Conservation (phyloP, 2,888 invertebrate genomes). For the Drosophila meridionalis region DNA sequence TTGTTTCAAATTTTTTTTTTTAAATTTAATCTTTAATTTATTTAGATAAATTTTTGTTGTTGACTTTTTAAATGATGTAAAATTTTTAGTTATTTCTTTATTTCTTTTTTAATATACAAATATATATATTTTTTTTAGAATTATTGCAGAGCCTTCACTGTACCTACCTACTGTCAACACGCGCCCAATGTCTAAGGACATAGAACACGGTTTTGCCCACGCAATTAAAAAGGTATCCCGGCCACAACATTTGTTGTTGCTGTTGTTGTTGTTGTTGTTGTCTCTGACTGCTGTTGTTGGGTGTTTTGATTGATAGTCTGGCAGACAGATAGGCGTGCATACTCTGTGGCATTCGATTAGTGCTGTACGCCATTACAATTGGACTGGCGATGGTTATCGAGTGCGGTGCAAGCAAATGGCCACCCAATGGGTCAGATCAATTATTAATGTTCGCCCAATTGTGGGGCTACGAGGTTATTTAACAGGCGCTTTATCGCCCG, state of each 20-base stretch:
- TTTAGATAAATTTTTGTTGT: no score
- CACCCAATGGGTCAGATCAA: slow-evolving; percentile 22
- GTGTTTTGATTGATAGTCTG: slow-evolving; percentile 44
- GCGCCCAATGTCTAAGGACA: background rate
- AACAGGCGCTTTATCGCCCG: slow-evolving; percentile 4
- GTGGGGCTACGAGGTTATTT: slow-evolving; percentile 3
- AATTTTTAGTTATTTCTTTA: no score
- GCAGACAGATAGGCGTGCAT: slow-evolving; percentile 9
- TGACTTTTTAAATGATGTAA: no score
- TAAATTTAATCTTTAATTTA: background rate
- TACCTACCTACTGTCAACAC: background rate
- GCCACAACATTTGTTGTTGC: slow-evolving; percentile 15
- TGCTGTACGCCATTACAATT: slow-evolving; percentile 43
- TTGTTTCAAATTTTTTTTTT: background rate
- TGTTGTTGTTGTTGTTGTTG: slow-evolving; percentile 25
- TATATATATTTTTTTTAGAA: no score
- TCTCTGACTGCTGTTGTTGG: slow-evolving; percentile 2
- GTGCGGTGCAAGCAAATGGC: slow-evolving; percentile 28
- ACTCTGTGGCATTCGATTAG: slow-evolving; percentile 35
- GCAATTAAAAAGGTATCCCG: slow-evolving; percentile 39
- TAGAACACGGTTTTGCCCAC: slow-evolving; percentile 15
- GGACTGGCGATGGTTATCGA: slow-evolving; percentile 54
- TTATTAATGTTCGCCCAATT: slow-evolving; percentile 37
- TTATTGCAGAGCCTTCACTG: background rate
- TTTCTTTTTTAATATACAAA: no score